These are phyloP conservation scores for Spisula subtruncata DNA, from an alignment of 2,888 invertebrate species.

Conservation along the genomic window DNA sequence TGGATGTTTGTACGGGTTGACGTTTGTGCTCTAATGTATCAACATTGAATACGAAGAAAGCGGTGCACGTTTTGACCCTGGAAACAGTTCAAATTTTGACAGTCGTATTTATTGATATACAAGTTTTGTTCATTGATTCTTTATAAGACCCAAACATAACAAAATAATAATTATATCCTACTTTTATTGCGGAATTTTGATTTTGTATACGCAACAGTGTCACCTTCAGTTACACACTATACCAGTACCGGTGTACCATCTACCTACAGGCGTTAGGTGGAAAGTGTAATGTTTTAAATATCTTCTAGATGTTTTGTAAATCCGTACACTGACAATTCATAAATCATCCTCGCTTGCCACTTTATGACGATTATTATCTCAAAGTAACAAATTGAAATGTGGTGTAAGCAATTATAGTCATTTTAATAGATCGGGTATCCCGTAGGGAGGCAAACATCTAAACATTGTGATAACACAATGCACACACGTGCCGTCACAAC, in stretches of 20 bases:
- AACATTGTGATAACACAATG: slow-evolving; percentile 39
- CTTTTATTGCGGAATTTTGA: too few relatives aligned
- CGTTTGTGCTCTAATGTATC: too few relatives aligned
- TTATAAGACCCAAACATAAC: too few relatives aligned
- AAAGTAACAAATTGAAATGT: slow-evolving; percentile 60
- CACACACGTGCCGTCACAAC: slow-evolving; percentile 30
- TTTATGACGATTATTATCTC: slow-evolving; percentile 33
- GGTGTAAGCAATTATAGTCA: slow-evolving; percentile 50
- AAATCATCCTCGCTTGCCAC: slow-evolving; percentile 35
- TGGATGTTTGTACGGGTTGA: too few relatives aligned
- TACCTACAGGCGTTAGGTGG: background rate
- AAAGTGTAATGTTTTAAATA: background rate
- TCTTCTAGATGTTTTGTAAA: background rate
- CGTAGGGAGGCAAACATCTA: background rate
- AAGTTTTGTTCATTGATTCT: too few relatives aligned
- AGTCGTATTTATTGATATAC: too few relatives aligned
- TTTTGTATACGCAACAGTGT: background rate
- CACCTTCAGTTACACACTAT: background rate
- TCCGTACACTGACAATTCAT: slow-evolving; percentile 33
- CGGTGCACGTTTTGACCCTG: too few relatives aligned
- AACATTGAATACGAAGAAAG: too few relatives aligned
- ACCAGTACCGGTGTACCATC: background rate
- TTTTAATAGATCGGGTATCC: slow-evolving; percentile 28
- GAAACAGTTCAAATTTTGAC: too few relatives aligned
- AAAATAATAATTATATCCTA: too few relatives aligned